phyloP scores from a whole-genome alignment of 2,888 invertebrate genomes.

The Rhamnusium bicolor region DNA sequence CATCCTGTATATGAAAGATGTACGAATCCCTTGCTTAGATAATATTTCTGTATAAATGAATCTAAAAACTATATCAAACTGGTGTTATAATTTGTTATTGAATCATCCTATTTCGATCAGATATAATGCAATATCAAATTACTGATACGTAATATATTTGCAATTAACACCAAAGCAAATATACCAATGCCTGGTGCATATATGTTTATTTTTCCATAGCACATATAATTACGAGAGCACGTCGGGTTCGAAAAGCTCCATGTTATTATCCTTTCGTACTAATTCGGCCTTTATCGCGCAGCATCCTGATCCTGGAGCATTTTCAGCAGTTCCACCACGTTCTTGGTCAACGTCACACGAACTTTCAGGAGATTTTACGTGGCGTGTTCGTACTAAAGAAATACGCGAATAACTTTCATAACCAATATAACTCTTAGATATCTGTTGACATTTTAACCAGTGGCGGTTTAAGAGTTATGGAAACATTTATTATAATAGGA shows the following conservation, averaged over 20 bases:
- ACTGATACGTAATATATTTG: constrained; percentile 2
- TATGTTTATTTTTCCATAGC: constrained; percentile 29
- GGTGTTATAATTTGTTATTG: background rate
- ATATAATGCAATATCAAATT: constrained; percentile 3
- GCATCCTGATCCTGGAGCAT: constrained; percentile 61
- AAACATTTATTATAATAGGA: constrained; percentile 79
- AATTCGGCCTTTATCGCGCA: constrained; percentile 53
- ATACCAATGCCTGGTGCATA: constrained; percentile 17
- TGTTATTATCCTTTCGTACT: constrained; percentile 52
- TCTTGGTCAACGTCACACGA: constrained; percentile 47
- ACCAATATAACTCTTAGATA: background rate
- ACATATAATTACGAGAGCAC: constrained; percentile 29
- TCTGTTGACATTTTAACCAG: background rate
- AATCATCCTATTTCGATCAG: background rate
- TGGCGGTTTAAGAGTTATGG: constrained; percentile 69
- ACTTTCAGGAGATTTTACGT: constrained; percentile 20
- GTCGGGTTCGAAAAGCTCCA: constrained; percentile 18
- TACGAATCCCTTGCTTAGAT: too few species aligned
- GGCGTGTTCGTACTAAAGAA: constrained; percentile 20
- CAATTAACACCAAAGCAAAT: constrained; percentile 11
- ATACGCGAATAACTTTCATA: background rate
- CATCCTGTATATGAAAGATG: too few species aligned
- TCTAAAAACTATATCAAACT: too few species aligned
- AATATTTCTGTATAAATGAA: too few species aligned
- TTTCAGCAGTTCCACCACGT: constrained; percentile 55